Conservation (phyloP, 2,113 vertebrate species). For the Ariopsis seemanni region DNA sequence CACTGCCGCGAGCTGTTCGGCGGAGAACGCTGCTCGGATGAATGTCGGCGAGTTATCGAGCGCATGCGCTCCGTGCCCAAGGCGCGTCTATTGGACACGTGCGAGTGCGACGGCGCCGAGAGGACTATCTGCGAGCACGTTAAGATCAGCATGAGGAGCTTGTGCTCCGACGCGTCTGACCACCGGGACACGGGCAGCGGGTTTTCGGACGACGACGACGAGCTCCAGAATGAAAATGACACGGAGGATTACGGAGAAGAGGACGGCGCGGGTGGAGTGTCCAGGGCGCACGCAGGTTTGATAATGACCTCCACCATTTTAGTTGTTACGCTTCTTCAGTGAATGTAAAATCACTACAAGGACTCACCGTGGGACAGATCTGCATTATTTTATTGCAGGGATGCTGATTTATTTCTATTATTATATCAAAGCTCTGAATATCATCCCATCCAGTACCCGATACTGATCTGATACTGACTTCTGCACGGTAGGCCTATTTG, state of each 20-base stretch:
- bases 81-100: conserved; percentile 86
- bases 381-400: background rate
- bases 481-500: background rate
- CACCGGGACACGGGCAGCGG: conserved; percentile 76
- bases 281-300: conserved; percentile 42
- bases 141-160: conserved; percentile 87
- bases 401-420: background rate
- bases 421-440: background rate
- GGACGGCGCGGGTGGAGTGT: conserved; percentile 52
- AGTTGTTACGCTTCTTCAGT: conserved; percentile 62
- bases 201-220: conserved; percentile 80
- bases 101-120: conserved; percentile 88
- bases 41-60: conserved; percentile 82
- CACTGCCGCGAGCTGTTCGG: conserved; percentile 89
- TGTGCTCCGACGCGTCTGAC: conserved; percentile 79
- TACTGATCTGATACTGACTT: background rate
- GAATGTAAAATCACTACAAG: conserved; percentile 15
- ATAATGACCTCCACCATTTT: conserved; percentile 69
- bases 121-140: conserved; percentile 90
- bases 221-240: conserved; percentile 74
- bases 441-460: background rate
- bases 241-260: conserved; percentile 67
- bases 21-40: conserved; percentile 82
- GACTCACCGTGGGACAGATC: background rate
- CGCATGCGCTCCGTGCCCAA: conserved; percentile 86